Base-by-base conservation (phyloP, 2,113 vertebrate genomes). In the Triplophysa rosa region DNA sequence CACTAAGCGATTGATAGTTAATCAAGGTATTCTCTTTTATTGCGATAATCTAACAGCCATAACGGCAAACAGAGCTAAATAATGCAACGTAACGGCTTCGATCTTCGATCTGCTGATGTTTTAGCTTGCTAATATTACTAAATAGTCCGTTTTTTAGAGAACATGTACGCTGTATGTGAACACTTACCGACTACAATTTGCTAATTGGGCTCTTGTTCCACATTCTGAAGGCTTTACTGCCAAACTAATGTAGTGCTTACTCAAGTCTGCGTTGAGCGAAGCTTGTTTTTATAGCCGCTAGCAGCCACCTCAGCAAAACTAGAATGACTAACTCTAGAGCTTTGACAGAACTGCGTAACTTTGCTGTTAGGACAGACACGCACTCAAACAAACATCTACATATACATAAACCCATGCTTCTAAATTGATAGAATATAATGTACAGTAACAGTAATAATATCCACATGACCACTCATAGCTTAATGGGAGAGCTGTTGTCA, bases 231-330 rank as follows among this genome's bases (percentile, higher is more conserved):
- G 59, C 64, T 49, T 85, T 73, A 67, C 82, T 86, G 80, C 56
- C 79, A 84, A 67, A 21, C 71, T 23, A 77, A 84, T 56, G 62
- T 24, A 81, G 49, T 80, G 72, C 82, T 73, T 82, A 78, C 83
- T 42, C 74, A 84, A 84, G 74, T 67, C 72, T 65, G 37, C 33
- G 68, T 74, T 69, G 65, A 61, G 21, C 77, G 78, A 56, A 78
- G 81, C 82, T 70, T 73, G 70, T 76, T 72, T 84, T 86, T 86
- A 85, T 73, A 82, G 83, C 82, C 70, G 47, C 79, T 74, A 85
- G 78, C 77, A 77, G 86, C 84, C 74, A 71, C 49, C 71, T 89
- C 86, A 90, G 86, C 87, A 87, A 83, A 80, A 87, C 70, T n/a
- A 62, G 65, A 83, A 82, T 78, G 72, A 72, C 72, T 83, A 75